Evolutionary conservation across 2,113 vertebrate species (phyloP).

Genomic region (Cricetomys ansorgei): DNA sequence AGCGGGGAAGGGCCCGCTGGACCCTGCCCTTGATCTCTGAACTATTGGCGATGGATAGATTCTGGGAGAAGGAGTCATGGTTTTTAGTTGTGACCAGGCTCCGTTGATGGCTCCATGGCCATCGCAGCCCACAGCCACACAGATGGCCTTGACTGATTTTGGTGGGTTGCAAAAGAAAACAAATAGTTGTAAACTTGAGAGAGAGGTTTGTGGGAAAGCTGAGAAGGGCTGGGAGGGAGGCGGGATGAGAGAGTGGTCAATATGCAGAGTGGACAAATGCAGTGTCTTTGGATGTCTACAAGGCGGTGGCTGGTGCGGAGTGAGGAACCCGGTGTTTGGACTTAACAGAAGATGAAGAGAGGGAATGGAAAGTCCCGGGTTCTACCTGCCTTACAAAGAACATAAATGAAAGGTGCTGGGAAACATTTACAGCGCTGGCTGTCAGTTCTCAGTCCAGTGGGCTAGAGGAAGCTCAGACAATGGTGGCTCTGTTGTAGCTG

Average conservation of each 20-base stretch:
- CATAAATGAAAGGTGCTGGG: slow-evolving; percentile 13
- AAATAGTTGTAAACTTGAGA: background rate
- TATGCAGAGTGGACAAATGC: background rate
- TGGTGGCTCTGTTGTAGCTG: slow-evolving; percentile 77
- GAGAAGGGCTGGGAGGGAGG: background rate
- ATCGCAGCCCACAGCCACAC: background rate
- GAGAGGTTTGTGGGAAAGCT: background rate
- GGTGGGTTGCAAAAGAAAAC: background rate
- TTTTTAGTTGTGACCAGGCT: background rate
- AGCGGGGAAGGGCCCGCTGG: no score
- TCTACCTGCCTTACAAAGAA: slow-evolving; percentile 35
- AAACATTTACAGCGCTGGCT: slow-evolving; percentile 53
- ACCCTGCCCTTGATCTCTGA: background rate
- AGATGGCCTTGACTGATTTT: background rate
- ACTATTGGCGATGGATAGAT: background rate
- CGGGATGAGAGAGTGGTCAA: background rate
- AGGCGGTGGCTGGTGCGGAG: background rate
- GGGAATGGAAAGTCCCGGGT: background rate
- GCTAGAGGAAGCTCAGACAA: slow-evolving; percentile 75
- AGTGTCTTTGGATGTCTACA: background rate
- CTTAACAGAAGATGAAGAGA: slow-evolving; percentile 38
- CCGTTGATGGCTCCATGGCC: background rate
- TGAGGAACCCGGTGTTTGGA: background rate
- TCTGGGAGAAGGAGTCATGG: background rate
- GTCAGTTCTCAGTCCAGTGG: slow-evolving; percentile 56